These are phyloP conservation scores for Lepidurus couesii DNA, from an alignment of 1,140 invertebrate genomes.

Conservation along the genomic window DNA sequence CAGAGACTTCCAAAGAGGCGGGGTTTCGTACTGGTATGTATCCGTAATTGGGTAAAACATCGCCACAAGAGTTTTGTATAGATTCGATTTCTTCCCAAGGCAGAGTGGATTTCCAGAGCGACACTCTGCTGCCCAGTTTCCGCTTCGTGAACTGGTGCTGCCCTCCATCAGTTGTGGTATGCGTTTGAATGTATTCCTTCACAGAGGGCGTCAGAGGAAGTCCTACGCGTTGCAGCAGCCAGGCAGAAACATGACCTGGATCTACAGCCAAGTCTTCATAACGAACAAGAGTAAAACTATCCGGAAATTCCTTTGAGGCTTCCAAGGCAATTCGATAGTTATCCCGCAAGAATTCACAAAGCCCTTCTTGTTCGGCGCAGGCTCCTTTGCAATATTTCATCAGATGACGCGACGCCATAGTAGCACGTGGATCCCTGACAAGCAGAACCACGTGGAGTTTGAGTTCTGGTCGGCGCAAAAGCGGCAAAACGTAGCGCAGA, in stretches of 20 bases:
- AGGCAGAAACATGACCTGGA: not conserved
- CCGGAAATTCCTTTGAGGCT: not conserved
- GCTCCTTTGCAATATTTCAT: not conserved
- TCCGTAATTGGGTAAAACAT: too few relatives aligned
- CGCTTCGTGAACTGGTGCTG: too few relatives aligned
- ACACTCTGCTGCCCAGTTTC: too few relatives aligned
- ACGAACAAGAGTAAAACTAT: not conserved
- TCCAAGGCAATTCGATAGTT: not conserved
- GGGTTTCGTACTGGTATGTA: too few relatives aligned
- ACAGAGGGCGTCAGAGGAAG: not conserved
- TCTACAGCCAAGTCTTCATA: not conserved
- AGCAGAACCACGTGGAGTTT: not conserved
- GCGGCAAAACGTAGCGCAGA: not conserved
- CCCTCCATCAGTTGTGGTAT: not conserved
- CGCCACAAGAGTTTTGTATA: too few relatives aligned
- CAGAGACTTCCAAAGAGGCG: too few relatives aligned
- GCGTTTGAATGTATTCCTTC: not conserved
- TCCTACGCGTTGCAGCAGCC: not conserved
- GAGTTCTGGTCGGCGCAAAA: not conserved
- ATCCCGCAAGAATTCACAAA: not conserved
- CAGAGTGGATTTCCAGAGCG: too few relatives aligned
- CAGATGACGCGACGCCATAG: not conserved
- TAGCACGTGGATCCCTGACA: conserved; percentile 13
- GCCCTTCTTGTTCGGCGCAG: not conserved
- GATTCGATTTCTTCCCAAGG: too few relatives aligned